phyloP scores from a whole-genome alignment of 1,140 invertebrate species.

The Atta texana region DNA sequence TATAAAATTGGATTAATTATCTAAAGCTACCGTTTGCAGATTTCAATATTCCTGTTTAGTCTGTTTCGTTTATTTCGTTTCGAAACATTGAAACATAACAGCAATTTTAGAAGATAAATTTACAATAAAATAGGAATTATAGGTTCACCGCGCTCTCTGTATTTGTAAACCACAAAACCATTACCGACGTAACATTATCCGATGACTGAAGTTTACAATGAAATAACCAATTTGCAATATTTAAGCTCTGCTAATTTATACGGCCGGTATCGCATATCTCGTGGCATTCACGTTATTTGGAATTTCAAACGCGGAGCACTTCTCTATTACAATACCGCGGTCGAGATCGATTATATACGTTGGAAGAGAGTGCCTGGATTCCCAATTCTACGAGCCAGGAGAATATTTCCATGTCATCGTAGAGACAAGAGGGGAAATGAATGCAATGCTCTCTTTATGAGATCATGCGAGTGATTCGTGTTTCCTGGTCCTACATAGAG shows the following conservation, averaged over 20 bases:
- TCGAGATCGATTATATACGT: slow-evolving; percentile 43
- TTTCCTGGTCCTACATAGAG: slow-evolving; percentile 2
- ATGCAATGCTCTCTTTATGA: neutral
- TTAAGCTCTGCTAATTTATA: slow-evolving; percentile 56
- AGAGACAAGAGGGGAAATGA: neutral
- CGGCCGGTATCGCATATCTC: slow-evolving; percentile 46
- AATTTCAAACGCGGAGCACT: slow-evolving; percentile 53
- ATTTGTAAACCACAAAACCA: slow-evolving; percentile 45
- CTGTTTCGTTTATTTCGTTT: slow-evolving; percentile 3
- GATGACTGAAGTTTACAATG: slow-evolving; percentile 55
- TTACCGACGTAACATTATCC: slow-evolving; percentile 35
- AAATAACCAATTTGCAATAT: slow-evolving; percentile 57
- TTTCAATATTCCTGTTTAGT: slow-evolving; percentile 33
- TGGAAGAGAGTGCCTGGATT: slow-evolving; percentile 30
- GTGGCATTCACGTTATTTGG: slow-evolving; percentile 49
- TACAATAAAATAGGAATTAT: slow-evolving; percentile 13
- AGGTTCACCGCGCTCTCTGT: slow-evolving; percentile 19
- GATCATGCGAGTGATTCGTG: slow-evolving; percentile 25
- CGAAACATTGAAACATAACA: neutral
- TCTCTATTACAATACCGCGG: slow-evolving; percentile 55
- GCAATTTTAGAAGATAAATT: slow-evolving; percentile 44
- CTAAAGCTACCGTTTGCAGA: neutral
- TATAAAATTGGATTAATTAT: slow-evolving; percentile 16
- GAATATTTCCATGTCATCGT: slow-evolving; percentile 47
- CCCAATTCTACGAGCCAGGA: neutral